Conservation (phyloP, 35 echinoderm and acorn worm genomes). For the Apostichopus californicus region DNA sequence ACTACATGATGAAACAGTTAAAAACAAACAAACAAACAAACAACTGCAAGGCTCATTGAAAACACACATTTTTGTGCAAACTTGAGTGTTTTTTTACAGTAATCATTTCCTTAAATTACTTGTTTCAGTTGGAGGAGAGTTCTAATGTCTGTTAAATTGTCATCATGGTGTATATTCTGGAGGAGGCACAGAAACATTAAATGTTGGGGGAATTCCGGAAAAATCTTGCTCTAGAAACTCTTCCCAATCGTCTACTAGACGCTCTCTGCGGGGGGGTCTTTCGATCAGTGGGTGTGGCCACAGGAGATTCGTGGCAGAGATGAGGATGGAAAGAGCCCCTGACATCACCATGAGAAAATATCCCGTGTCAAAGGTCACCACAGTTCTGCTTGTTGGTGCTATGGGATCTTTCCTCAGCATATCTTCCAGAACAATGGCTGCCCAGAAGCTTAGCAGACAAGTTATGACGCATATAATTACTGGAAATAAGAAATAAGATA, state of each 20-base stretch:
- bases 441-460: conserved; percentile 87
- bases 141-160: no score
- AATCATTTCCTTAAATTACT: no score
- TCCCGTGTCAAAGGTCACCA: conserved; percentile 80
- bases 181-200: conserved; percentile 63
- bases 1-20: no score
- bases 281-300: conserved; percentile 77
- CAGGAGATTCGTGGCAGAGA: conserved; percentile 83
- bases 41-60: no score
- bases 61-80: no score
- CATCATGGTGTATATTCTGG: conserved; percentile 84
- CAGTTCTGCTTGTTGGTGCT: conserved; percentile 66
- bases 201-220: conserved; percentile 24
- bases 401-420: conserved; percentile 65
- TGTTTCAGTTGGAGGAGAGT: no score
- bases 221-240: conserved; percentile 83
- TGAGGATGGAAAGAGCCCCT: conserved; percentile 92
- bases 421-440: conserved; percentile 60
- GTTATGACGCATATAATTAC: conserved; percentile 74
- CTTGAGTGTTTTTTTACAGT: no score
- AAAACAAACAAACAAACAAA: no score
- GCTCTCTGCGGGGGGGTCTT: conserved; percentile 51
- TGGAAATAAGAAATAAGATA: not conserved
- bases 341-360: conserved; percentile 89
- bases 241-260: conserved; percentile 91